Percentiles rank a stretch among this genome's conserved stretches.
phyloP scores from a whole-genome alignment of 2,797 vertebrate genomes.

The Harpagifer antarcticus region DNA sequence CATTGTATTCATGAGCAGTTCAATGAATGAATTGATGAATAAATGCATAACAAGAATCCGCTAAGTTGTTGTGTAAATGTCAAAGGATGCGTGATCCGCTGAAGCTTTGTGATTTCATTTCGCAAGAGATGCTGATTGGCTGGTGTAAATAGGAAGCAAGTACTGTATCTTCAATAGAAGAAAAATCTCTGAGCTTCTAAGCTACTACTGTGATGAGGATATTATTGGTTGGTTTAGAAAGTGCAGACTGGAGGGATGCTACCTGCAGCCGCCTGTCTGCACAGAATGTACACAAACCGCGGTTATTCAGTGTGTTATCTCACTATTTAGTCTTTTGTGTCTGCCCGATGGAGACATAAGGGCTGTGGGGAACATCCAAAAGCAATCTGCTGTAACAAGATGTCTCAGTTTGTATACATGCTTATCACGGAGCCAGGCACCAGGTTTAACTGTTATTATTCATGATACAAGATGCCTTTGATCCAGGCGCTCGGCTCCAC shows the following conservation, averaged over 20 bases:
- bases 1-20: slow-evolving; percentile 83
- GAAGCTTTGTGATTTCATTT: slow-evolving; percentile 69
- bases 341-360: slow-evolving; percentile 66
- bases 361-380: slow-evolving; percentile 68
- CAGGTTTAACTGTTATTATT: slow-evolving; percentile 75
- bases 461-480: slow-evolving; percentile 78
- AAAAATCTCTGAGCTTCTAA: background rate
- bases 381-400: slow-evolving; percentile 74
- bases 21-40: slow-evolving; percentile 82
- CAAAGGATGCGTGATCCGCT: slow-evolving; percentile 71
- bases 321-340: slow-evolving; percentile 56
- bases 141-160: slow-evolving; percentile 49
- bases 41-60: slow-evolving; percentile 83
- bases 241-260: slow-evolving; percentile 23
- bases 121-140: slow-evolving; percentile 52
- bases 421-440: slow-evolving; percentile 69
- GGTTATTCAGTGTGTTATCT: slow-evolving; percentile 51
- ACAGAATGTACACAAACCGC: slow-evolving; percentile 34
- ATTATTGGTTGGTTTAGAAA: slow-evolving; percentile 40
- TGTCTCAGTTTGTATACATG: slow-evolving; percentile 64
- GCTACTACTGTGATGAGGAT: slow-evolving; percentile 30
- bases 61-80: slow-evolving; percentile 82
- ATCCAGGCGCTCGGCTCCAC: slow-evolving; percentile 59
- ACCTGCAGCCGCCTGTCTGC: slow-evolving; percentile 21
- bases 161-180: slow-evolving; percentile 20